These are phyloP conservation scores for Lophius americanus DNA, from an alignment of 2,797 vertebrate species.

Conservation along the genomic window DNA sequence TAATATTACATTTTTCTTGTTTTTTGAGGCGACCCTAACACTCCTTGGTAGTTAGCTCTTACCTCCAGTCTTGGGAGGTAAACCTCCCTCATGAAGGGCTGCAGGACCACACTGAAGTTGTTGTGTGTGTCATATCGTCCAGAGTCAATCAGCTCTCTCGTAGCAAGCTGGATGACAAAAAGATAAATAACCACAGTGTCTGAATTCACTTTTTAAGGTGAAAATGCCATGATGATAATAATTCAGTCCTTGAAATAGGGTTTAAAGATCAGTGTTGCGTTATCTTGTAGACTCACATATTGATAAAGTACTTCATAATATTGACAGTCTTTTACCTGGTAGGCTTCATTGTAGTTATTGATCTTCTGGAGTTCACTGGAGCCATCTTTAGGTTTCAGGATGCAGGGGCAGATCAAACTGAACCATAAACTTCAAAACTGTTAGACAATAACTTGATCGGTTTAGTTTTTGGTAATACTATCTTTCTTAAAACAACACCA, in stretches of 20 bases:
- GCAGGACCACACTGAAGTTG: slow-evolving; percentile 91
- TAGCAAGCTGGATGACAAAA: slow-evolving; percentile 70
- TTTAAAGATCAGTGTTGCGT: background rate
- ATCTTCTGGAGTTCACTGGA: slow-evolving; percentile 81
- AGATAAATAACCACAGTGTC: too few relatives aligned
- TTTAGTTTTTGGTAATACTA: background rate
- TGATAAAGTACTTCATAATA: background rate
- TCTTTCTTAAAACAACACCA: background rate
- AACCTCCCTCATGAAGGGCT: slow-evolving; percentile 85
- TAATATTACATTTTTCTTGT: too few relatives aligned
- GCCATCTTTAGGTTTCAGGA: slow-evolving; percentile 78
- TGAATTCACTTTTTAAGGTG: too few relatives aligned
- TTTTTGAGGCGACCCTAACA: too few relatives aligned
- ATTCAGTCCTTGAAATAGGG: background rate
- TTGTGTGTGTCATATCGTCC: slow-evolving; percentile 87
- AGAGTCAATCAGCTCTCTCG: slow-evolving; percentile 83
- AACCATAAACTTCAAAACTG: slow-evolving; percentile 10
- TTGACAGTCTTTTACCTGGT: slow-evolving; percentile 83
- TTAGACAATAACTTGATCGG: background rate
- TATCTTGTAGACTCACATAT: background rate
- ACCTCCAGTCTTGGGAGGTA: slow-evolving; percentile 81
- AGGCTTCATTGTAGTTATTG: slow-evolving; percentile 77
- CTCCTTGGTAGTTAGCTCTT: slow-evolving; percentile 1
- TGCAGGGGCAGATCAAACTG: slow-evolving; percentile 88
- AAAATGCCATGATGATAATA: too few relatives aligned